Evolutionary conservation across 2,113 vertebrate genomes (phyloP).

Genomic region (Hyperopisus bebe): DNA sequence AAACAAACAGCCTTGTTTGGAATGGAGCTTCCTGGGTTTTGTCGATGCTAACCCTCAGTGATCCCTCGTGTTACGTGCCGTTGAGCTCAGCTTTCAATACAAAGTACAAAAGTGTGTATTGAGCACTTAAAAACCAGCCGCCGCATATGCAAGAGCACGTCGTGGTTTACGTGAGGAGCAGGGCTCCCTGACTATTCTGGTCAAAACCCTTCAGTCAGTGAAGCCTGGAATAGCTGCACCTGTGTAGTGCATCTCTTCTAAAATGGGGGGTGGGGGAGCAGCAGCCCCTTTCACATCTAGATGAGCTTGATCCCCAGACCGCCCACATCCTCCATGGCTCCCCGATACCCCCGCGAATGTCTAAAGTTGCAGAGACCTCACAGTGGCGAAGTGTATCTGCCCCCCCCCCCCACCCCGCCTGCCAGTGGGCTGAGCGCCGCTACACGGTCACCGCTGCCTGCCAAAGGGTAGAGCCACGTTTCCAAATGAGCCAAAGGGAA

Average conservation of each 20-base stretch:
- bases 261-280: neutral
- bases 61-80: slow-evolving; percentile 75
- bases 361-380: neutral
- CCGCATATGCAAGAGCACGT: neutral
- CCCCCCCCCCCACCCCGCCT: neutral
- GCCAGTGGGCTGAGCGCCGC: neutral
- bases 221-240: neutral
- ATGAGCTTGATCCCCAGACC: neutral
- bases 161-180: neutral
- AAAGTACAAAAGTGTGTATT: slow-evolving; percentile 1
- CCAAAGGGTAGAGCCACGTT: slow-evolving; percentile 32
- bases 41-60: slow-evolving; percentile 73
- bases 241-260: neutral
- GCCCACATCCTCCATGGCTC: neutral
- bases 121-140: neutral
- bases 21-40: slow-evolving; percentile 77
- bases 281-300: neutral
- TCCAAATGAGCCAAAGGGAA: slow-evolving; percentile 38
- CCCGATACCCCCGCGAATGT: neutral
- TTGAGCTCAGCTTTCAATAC: slow-evolving; percentile 9
- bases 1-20: slow-evolving; percentile 81
- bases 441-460: slow-evolving; percentile 23
- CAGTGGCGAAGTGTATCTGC: neutral
- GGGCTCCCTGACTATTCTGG: neutral
- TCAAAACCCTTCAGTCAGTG: neutral